Conservation (phyloP, 1,140 invertebrate genomes). For the Macrotrachela quadricornifera region DNA sequence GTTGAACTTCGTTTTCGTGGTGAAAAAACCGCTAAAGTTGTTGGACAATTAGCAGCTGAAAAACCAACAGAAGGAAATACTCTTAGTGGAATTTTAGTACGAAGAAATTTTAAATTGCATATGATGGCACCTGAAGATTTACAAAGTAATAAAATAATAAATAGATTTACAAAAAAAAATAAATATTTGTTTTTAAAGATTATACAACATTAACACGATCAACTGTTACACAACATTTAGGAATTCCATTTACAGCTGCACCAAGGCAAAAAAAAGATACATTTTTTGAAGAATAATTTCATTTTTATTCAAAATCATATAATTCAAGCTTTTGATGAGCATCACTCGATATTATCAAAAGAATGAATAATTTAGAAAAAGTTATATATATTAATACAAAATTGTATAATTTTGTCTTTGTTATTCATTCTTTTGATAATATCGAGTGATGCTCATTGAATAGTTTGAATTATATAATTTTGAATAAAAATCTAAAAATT, state of each 20-base stretch:
- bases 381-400: too few relatives aligned
- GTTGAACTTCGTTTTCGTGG: constrained; percentile 81
- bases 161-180: too few relatives aligned
- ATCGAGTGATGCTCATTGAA: too few relatives aligned
- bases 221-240: constrained; percentile 67
- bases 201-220: constrained; percentile 88
- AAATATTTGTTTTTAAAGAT: constrained; percentile 23
- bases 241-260: constrained; percentile 57
- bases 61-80: constrained; percentile 45
- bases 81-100: constrained; percentile 78
- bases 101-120: constrained; percentile 94
- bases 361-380: too few relatives aligned
- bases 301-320: too few relatives aligned
- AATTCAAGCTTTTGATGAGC: too few relatives aligned
- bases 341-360: too few relatives aligned
- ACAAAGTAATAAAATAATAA: constrained; percentile 31
- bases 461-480: too few relatives aligned
- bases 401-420: too few relatives aligned
- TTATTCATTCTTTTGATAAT: too few relatives aligned
- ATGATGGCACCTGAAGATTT: constrained; percentile 70
- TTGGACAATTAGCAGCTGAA: constrained; percentile 66
- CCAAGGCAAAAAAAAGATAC: too few relatives aligned
- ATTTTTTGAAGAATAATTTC: too few relatives aligned
- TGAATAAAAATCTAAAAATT: background rate
- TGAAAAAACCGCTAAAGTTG: constrained; percentile 84